Evolutionary conservation across 2,797 vertebrate genomes (phyloP), one percentile per base, ranked within the genome.

Genomic region (Linurgus olivaceus): DNA sequence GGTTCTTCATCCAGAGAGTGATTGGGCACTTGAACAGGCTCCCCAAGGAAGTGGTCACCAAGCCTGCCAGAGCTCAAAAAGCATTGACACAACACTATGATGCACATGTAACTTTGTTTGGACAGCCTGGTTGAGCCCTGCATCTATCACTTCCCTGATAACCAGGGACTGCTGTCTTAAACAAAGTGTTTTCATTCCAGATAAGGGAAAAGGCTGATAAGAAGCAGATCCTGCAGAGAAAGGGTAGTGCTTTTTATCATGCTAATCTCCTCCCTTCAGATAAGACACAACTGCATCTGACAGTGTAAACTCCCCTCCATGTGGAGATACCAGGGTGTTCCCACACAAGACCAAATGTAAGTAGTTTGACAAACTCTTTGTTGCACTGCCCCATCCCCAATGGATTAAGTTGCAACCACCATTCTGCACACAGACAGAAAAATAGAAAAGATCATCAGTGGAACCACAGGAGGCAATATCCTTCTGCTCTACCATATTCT

Each of bases 381-480:
- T 57, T 29, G 25, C 21, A 28, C 0, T 0, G 6, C 4, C 6
- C 10, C 17, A 44, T 38, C 12, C 17, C 17, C 12, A 23, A 11
- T 12, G 15, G 29, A 63, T 65, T 45, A 82, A 12, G 4, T 6
- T 26, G 17, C 20, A 70, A 17, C 20, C 8, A 44, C 7, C 17
- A 13, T 3, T 48, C 62, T 24, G 8, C 18, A 63, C 24, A 63
- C 1, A 29, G 10, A 63, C 17, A 38, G 18, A 6, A 37, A 57
- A 63, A 37, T 9, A 50, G 7, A 17, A 57, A 82, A 38, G 11
- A 10, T 33, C 24, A 11, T 47, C 17, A 40, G 20, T 33, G 44
- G 14, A 63, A 45, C 13, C 6, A 26, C 4, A 24, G n/a, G 25
- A 45, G 7, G 7, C 11, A 7, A 11, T 29, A 48, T 11, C 7